These are phyloP conservation scores for Sinelater perroti DNA, from an alignment of 2,888 invertebrate species.

Conservation along the genomic window DNA sequence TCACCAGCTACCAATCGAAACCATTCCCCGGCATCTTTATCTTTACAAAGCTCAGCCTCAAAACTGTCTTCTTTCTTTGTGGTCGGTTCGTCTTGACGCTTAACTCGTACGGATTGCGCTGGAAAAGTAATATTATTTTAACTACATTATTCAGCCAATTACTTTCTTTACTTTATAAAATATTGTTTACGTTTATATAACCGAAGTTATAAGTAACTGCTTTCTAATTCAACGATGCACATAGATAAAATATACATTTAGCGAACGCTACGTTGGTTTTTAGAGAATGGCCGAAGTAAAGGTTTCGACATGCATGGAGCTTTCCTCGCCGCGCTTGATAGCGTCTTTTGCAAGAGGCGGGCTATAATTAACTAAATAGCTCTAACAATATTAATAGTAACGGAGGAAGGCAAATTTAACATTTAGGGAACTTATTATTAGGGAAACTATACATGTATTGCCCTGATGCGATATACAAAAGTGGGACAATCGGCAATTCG, in stretches of 20 bases:
- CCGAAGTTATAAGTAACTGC: conserved; percentile 11
- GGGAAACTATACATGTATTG: conserved; percentile 14
- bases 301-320: background rate
- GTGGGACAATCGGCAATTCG: conserved; percentile 26
- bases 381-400: background rate
- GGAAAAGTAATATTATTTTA: background rate
- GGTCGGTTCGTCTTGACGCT: conserved; percentile 66
- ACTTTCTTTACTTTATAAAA: background rate
- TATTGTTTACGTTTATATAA: conserved; percentile 23
- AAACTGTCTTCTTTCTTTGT: conserved; percentile 86
- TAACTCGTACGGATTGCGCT: conserved; percentile 23
- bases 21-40: conserved; percentile 95
- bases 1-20: conserved; percentile 90
- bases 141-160: background rate
- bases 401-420: too few relatives aligned
- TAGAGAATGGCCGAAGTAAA: conserved; percentile 8
- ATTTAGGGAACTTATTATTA: background rate
- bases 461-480: conserved; percentile 20
- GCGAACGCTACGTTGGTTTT: conserved; percentile 3
- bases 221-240: conserved; percentile 20
- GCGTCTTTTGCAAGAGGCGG: background rate
- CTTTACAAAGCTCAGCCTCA: conserved; percentile 90
- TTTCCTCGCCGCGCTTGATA: conserved; percentile 14
- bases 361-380: background rate
- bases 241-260: conserved; percentile 17